Percentiles rank a stretch among this genome's conserved stretches.
These are phyloP conservation scores for Thunnus thynnus DNA, from an alignment of 2,113 vertebrate species.

Conservation along the genomic window DNA sequence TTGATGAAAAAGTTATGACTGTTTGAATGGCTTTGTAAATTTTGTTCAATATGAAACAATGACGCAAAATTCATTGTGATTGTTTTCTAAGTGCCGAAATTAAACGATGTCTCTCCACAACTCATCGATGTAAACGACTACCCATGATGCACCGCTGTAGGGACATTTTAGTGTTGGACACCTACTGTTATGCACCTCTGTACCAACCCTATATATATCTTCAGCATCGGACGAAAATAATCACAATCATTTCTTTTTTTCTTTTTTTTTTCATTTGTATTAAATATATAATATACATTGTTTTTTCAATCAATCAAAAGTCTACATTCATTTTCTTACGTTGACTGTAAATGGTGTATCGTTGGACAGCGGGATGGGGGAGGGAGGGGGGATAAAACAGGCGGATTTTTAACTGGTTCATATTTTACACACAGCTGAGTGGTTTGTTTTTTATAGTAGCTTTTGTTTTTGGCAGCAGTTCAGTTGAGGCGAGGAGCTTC, in stretches of 20 bases:
- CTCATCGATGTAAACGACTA: slow-evolving; percentile 77
- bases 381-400: too few species aligned
- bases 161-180: slow-evolving; percentile 68
- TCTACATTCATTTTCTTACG: slow-evolving; percentile 55
- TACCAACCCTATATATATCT: slow-evolving; percentile 67
- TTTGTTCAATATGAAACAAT: slow-evolving; percentile 98
- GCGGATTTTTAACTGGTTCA: slow-evolving; percentile 41
- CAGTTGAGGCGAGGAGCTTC: slow-evolving; percentile 24
- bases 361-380: neutral
- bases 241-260: slow-evolving; percentile 22
- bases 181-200: slow-evolving; percentile 71
- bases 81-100: slow-evolving; percentile 97
- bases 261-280: slow-evolving; percentile 52
- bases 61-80: slow-evolving; percentile 96
- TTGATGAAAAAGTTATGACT: slow-evolving; percentile 87
- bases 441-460: slow-evolving; percentile 41
- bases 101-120: slow-evolving; percentile 88
- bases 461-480: slow-evolving; percentile 30
- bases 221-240: slow-evolving; percentile 60
- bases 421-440: slow-evolving; percentile 46
- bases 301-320: slow-evolving; percentile 50
- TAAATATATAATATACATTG: slow-evolving; percentile 62
- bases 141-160: slow-evolving; percentile 75
- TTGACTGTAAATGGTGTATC: slow-evolving; percentile 48
- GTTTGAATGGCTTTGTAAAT: slow-evolving; percentile 99